A percentile compares a stretch with the other conserved stretches of the same genome.
These are phyloP conservation scores for Apamea crenata DNA, from an alignment of 2,888 invertebrate species.

Conservation along the genomic window DNA sequence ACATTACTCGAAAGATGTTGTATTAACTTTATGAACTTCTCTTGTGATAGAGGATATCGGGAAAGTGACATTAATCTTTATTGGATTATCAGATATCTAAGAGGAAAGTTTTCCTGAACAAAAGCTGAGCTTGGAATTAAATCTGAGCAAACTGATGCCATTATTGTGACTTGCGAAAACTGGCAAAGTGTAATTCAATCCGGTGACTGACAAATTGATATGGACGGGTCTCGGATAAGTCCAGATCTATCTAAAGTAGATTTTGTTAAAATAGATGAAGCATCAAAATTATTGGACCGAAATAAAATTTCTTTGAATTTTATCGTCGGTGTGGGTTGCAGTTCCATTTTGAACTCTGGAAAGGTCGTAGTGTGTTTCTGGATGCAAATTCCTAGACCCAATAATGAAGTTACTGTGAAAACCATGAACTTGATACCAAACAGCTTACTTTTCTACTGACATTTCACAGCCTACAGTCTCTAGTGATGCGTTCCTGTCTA, in stretches of 20 bases:
- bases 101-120: conserved; percentile 53
- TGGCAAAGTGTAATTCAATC: conserved; percentile 58
- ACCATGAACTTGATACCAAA: neutral
- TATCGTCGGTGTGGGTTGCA: neutral
- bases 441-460: neutral
- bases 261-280: conserved; percentile 31
- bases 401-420: neutral
- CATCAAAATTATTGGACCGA: conserved; percentile 4
- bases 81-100: conserved; percentile 60
- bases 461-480: no score
- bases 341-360: conserved; percentile 4
- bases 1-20: conserved; percentile 40
- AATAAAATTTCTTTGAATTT: conserved; percentile 5
- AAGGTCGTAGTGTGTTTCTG: conserved; percentile 1
- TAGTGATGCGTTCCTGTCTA: neutral
- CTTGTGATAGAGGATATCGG: conserved; percentile 55
- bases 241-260: conserved; percentile 4
- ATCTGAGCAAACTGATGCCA: conserved; percentile 40
- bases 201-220: conserved; percentile 55
- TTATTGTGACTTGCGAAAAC: conserved; percentile 62
- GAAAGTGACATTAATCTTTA: conserved; percentile 62
- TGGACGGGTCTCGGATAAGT: conserved; percentile 18
- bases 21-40: conserved; percentile 54
- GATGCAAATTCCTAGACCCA: neutral
- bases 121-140: conserved; percentile 48